Evolutionary conservation across 1,140 invertebrate species (phyloP), one percentile per base, ranked within the genome.

Genomic region (Gonioctena quinquepunctata): DNA sequence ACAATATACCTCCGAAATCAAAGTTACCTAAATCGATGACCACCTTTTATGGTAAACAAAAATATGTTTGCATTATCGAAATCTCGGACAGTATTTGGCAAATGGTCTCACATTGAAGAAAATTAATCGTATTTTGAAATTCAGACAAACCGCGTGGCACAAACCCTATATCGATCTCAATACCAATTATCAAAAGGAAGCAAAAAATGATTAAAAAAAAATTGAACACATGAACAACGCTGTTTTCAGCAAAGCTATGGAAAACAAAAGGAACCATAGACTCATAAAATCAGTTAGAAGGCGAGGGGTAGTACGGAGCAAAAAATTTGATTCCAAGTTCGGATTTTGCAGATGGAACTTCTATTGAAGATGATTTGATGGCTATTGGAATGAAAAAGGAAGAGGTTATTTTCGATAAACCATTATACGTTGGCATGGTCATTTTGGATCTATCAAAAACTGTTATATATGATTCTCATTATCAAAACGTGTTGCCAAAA

Each of bases 1-100:
- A 76, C 60, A 27, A 19, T 19, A 64, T 50, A 33, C 76, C 74
- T 56, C 57, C 70, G 7, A 42, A 63, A 64, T 72, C 26, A 71
- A 73, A 81, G 76, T 8, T 42, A 48, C 49, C 59, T 85, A 85
- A 85, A 80, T 75, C 84, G 66, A 67, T 85, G 49, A 66, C 79
- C 19, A 83, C 79, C 19, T 49, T 75, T n/a, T 42, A 69, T 49
- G n/a, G 48, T 69, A 18, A 81, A 79, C 73, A 52, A 76, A 57
- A 79, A 19, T 84, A 85, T 77, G 70, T 84, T 48, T 84, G 63
- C 84, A 84, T 76, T 79, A 80, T 75, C 33, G 69, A 63, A 83
- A 62, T 26, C 23, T 68, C 26, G 49, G 62, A 21, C 67, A 69
- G 11, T 18, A 18, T 26, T 27, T 62, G 50, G 16, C n/a, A 21